phyloP scores from a whole-genome alignment of 2,888 invertebrate genomes.

The Argynnis bischoffii region DNA sequence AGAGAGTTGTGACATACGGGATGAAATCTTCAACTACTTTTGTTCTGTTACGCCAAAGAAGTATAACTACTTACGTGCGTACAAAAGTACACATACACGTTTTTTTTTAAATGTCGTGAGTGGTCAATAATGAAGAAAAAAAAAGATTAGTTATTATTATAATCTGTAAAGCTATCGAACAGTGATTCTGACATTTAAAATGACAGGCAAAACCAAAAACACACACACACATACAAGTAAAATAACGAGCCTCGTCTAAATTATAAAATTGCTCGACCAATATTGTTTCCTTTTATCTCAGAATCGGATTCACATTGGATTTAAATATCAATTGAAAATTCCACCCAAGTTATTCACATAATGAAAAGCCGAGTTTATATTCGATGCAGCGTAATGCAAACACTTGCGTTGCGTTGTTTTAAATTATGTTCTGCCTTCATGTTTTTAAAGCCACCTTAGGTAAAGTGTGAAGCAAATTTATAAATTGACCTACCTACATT shows the following conservation, averaged over 20 bases:
- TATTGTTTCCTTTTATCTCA: slow-evolving; percentile 31
- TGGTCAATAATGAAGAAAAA: too few relatives aligned
- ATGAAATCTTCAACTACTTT: too few relatives aligned
- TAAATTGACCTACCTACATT: not conserved
- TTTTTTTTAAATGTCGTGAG: too few relatives aligned
- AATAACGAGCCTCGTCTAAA: slow-evolving; percentile 12
- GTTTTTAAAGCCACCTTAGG: slow-evolving; percentile 30
- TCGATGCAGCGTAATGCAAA: slow-evolving; percentile 26
- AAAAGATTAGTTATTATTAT: not conserved
- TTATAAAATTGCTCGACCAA: slow-evolving; percentile 18
- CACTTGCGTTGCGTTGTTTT: slow-evolving; percentile 21
- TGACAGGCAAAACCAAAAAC: slow-evolving; percentile 2
- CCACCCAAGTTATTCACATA: slow-evolving; percentile 34
- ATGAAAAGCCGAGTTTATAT: slow-evolving; percentile 37
- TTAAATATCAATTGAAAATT: slow-evolving; percentile 38
- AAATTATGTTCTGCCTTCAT: slow-evolving; percentile 32
- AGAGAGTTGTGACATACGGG: too few relatives aligned
- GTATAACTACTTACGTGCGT: too few relatives aligned
- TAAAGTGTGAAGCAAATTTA: not conserved
- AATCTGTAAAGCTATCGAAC: slow-evolving; percentile 3
- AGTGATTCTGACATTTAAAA: slow-evolving; percentile 4
- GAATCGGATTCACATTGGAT: slow-evolving; percentile 28
- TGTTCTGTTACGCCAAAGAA: too few relatives aligned
- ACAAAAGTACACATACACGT: too few relatives aligned
- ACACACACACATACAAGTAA: slow-evolving; percentile 1